Evolutionary conservation across 92 coral and sea anemone species (phyloP), one percentile per base, ranked within the genome.

Genomic region (Chrysogorgia sp.): DNA sequence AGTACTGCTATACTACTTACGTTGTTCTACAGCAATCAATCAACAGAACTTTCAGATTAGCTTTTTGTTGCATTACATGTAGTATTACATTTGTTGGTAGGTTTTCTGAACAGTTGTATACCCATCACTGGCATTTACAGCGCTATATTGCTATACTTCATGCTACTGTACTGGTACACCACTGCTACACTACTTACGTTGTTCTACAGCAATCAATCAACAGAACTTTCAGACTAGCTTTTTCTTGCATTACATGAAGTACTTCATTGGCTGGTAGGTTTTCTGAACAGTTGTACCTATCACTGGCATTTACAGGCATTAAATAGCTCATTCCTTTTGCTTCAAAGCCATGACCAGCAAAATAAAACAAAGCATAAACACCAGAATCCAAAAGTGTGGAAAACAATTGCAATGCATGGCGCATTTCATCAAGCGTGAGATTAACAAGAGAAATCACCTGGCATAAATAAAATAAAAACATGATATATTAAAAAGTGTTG

Each of bases 331-430:
- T 91, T 23, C 87, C 87, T 9, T 82, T 77, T 13, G 79, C 65
- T 65, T 96, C 91, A 72, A 96, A 96, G 5, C 99, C 99, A 53
- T 91, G 97, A 22, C 97, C 97, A 81, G 97, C 99, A 50, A 91
- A 96, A 61, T 96, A 96, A 75, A 96, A 96, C 67, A 96, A 76
- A 24, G 97, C 99, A 47, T 89, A 96, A 63, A 90, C 92, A 21
- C 91, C 92, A 37, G 90, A 59, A 7, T 89, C 96, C 20, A 96
- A 79, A 68, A 96, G 83, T 10, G 69, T 67, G 26, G 89, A 82
- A 64, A 96, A 96, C 66, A 89, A 67, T 13, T 40, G 21, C 24
- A 91, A 80, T 17, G 99, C 97, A 8, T 81, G 67, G n/a, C 85
- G 48, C 99, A 96, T 96, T 76, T 96, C 99, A 9, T 50, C 13